Evolutionary conservation across 2,888 invertebrate genomes (phyloP), one percentile per base, ranked within the genome.

Genomic region (Callinectes sapidus): DNA sequence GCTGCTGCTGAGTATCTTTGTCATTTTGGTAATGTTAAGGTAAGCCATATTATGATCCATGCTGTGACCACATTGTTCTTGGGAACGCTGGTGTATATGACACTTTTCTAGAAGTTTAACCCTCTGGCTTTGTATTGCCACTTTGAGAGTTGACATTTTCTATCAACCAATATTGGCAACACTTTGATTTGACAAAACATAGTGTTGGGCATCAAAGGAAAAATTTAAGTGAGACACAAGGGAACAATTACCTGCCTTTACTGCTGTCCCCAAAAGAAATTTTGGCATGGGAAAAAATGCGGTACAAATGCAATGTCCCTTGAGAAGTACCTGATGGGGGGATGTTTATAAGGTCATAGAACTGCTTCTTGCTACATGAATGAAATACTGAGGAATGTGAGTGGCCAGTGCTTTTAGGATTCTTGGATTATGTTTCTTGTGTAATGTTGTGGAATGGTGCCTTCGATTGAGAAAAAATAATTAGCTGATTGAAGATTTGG

Each of bases 1-100:
- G 91, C 87, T 91, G 91, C 77, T 91, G 91, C 86, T 91, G 71
- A 87, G 28, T 91, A 71, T 71, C n/a, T 8, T 85, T 88, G 18
- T 87, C 39, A 87, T 91, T 91, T 71, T 87, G 85, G 87, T 87
- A 91, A 86, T 61, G 66, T 91, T 91, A 91, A 91, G 91, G 87
- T 91, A 91, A 91, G 91, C 54, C 39, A 39, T 89, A 48, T 87
- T 18, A 14, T 71, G 89, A 35, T 61, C 39, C 42, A 54, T 55
- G 55, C 5, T 88, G n/a, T 28, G n/a, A 61, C 35, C 18, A 54
- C 23, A n/a, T 88, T 35, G n/a, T 88, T 28, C 2, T 54, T 61
- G 32, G 61, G 55, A 88, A 28, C 55, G n/a, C 16, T 88, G 54
- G 32, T 48, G 35, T 88, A 88, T 35, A 18, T 88, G 54, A 32